A percentile compares a stretch with the other conserved stretches of the same genome.
Evolutionary conservation across 2,797 vertebrate genomes (phyloP).

Genomic region (Chaetophractus vellerosus): DNA sequence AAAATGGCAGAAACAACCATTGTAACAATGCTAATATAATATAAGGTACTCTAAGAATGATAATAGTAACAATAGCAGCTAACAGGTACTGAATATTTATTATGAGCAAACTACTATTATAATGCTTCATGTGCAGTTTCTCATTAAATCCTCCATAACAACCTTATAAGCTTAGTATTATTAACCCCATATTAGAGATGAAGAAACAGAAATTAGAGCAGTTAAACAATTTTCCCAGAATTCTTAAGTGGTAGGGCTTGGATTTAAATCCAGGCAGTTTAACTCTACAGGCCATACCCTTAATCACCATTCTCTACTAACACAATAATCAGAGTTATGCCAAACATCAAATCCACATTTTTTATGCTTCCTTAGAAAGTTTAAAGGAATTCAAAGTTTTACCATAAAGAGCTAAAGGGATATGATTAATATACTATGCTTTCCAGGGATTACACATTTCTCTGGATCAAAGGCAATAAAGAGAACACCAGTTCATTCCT

Average conservation of each 20-base stretch:
- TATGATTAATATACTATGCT: background rate
- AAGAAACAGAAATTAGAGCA: background rate
- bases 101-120: background rate
- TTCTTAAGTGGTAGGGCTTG: background rate
- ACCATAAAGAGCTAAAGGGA: slow-evolving; percentile 54
- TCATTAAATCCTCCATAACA: slow-evolving; percentile 26
- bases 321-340: background rate
- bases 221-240: slow-evolving; percentile 4
- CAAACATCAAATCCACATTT: slow-evolving; percentile 6
- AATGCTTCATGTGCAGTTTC: background rate
- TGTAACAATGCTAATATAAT: background rate
- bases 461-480: slow-evolving; percentile 25
- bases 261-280: background rate
- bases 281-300: background rate
- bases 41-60: background rate
- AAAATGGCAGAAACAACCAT: no score
- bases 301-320: background rate
- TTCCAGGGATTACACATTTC: background rate
- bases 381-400: slow-evolving; percentile 16
- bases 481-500: background rate
- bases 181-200: background rate
- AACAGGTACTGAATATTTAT: background rate
- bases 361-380: background rate
- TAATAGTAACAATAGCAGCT: background rate
- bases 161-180: slow-evolving; percentile 8